Conservation (phyloP, 2,113 vertebrate genomes). For the Toxostoma redivivum region DNA sequence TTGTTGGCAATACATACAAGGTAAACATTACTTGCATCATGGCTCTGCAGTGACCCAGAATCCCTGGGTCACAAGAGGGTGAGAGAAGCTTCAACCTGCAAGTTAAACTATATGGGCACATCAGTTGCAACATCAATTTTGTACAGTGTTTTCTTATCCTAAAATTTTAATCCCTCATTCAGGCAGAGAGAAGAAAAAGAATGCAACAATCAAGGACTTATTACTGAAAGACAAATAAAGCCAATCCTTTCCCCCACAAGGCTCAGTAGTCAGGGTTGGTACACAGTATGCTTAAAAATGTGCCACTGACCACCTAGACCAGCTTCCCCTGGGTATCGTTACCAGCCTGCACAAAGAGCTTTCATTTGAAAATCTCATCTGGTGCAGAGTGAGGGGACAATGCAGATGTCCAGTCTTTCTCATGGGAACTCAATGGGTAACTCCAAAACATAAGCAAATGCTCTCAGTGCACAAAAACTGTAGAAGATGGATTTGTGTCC, state of each 20-base stretch:
- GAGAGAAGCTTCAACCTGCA: background rate
- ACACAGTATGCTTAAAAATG: background rate
- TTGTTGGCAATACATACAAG: background rate
- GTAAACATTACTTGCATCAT: background rate
- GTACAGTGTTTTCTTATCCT: background rate
- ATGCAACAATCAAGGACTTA: background rate
- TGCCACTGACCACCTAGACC: background rate
- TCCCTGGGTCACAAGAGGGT: background rate
- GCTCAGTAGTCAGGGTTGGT: background rate
- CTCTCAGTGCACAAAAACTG: background rate
- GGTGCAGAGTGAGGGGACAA: background rate
- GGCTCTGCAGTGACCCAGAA: background rate
- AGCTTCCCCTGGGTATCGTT: background rate
- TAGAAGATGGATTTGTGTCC: background rate
- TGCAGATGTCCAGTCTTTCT: background rate
- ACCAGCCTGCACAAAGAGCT: background rate
- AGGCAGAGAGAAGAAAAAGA: background rate
- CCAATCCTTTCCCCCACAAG: background rate
- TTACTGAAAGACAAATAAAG: background rate
- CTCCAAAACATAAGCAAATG: background rate
- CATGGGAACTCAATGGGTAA: background rate
- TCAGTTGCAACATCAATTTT: background rate
- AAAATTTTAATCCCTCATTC: background rate
- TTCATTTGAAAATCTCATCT: background rate
- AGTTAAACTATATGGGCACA: background rate